Evolutionary conservation across 2,888 invertebrate genomes (phyloP).

Genomic region (Rhingia rostrata): DNA sequence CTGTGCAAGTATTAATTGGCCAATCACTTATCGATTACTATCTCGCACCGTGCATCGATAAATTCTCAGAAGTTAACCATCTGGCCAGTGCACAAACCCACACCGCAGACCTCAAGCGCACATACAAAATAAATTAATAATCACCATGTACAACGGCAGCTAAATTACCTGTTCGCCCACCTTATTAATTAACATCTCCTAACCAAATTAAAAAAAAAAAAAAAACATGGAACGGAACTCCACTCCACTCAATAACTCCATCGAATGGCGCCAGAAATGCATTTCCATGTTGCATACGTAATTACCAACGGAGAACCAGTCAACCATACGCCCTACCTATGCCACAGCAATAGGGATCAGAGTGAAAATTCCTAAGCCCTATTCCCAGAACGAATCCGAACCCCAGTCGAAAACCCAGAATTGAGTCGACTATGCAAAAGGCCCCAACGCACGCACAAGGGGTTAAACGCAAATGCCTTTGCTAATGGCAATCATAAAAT

Average conservation of each 20-base stretch:
- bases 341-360: conserved; percentile 24
- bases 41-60: conserved; percentile 4
- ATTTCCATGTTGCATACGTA: conserved; percentile 62
- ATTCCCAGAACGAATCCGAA: conserved; percentile 34
- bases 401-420: conserved; percentile 14
- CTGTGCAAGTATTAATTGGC: background rate
- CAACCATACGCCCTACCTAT: conserved; percentile 30
- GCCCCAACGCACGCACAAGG: conserved; percentile 51
- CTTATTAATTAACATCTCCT: conserved; percentile 39
- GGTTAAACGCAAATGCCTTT: conserved; percentile 60
- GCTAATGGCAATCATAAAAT: conserved; percentile 66
- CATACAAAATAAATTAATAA: conserved; percentile 35
- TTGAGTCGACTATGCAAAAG: conserved; percentile 40
- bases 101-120: background rate
- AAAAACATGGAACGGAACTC: conserved; percentile 15
- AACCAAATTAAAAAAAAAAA: conserved; percentile 6
- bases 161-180: conserved; percentile 45
- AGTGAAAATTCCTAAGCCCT: conserved; percentile 24
- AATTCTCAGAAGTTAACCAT: conserved; percentile 10
- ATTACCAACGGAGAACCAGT: conserved; percentile 18
- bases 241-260: conserved; percentile 17
- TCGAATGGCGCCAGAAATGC: conserved; percentile 62
- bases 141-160: conserved; percentile 12
- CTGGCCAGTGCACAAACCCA: background rate
- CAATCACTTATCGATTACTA: conserved; percentile 2